A percentile compares a stretch with the other conserved stretches of the same genome.
phyloP scores from a whole-genome alignment of 2,113 vertebrate genomes.

The Patagioenas fasciata region DNA sequence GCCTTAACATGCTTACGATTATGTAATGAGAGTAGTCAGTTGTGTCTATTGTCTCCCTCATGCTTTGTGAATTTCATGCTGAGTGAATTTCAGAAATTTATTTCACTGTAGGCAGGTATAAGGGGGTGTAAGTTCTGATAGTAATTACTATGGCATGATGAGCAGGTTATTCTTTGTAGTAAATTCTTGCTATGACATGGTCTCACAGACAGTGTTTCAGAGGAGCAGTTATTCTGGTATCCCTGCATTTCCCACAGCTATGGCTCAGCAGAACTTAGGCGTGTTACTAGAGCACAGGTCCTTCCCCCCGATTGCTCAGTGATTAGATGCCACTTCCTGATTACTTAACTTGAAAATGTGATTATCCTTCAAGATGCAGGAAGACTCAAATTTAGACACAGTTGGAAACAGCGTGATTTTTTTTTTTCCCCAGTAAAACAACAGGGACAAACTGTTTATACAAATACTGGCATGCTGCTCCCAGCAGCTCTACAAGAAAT shows the following conservation, averaged over 20 bases:
- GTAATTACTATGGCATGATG: neutral
- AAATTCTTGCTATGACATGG: neutral
- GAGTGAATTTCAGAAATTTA: neutral
- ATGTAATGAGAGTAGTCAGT: rapidly evolving
- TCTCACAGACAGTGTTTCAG: neutral
- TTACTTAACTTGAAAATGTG: conserved; percentile 7
- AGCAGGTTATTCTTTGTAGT: neutral
- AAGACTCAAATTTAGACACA: conserved; percentile 44
- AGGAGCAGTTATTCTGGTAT: neutral
- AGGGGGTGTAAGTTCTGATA: neutral
- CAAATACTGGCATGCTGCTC: neutral
- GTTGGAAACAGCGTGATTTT: neutral
- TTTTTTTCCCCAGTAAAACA: neutral
- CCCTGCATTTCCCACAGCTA: neutral
- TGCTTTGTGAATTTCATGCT: neutral
- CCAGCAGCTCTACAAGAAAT: neutral
- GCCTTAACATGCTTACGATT: neutral
- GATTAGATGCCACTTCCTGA: conserved; percentile 27
- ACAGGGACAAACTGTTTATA: conserved; percentile 37
- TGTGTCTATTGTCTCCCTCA: neutral
- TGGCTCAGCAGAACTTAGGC: neutral
- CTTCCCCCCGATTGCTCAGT: neutral
- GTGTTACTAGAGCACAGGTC: conserved; percentile 14
- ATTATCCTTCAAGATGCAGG: conserved; percentile 38
- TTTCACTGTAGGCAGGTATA: neutral